Evolutionary conservation across 1,140 invertebrate species (phyloP).

Genomic region (Bicyclus anynana): DNA sequence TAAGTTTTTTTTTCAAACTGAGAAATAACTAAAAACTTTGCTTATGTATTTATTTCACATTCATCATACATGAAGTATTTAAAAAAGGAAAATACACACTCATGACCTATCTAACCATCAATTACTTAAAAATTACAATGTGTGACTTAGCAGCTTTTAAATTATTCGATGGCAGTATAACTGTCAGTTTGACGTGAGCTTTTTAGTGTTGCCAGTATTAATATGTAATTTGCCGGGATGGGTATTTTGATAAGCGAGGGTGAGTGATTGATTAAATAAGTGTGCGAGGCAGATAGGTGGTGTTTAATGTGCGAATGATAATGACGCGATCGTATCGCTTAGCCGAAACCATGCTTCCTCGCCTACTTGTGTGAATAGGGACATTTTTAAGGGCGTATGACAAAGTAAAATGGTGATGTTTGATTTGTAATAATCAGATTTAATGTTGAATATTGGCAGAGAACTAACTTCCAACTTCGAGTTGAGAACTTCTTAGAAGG

Average conservation of each 20-base stretch:
- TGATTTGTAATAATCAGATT: too few species aligned
- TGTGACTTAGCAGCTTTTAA: background rate
- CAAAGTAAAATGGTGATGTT: too few species aligned
- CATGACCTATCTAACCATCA: too few species aligned
- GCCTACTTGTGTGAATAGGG: background rate
- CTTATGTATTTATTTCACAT: too few species aligned
- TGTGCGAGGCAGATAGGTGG: slow-evolving; percentile 58
- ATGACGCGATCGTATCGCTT: slow-evolving; percentile 33
- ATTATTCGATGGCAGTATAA: slow-evolving; percentile 5
- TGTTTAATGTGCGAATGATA: slow-evolving; percentile 54
- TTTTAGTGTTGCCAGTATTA: slow-evolving; percentile 67
- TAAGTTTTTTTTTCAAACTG: too few species aligned
- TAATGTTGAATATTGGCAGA: too few species aligned
- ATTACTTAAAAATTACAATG: background rate
- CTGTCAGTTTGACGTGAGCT: slow-evolving; percentile 60
- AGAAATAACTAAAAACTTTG: too few species aligned
- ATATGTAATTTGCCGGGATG: slow-evolving; percentile 72
- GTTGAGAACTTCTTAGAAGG: too few species aligned
- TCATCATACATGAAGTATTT: too few species aligned
- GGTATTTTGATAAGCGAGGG: slow-evolving; percentile 56
- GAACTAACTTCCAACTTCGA: too few species aligned
- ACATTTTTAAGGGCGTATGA: background rate
- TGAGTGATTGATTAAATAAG: slow-evolving; percentile 73
- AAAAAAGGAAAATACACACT: too few species aligned
- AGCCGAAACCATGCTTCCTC: slow-evolving; percentile 19